Conservation (phyloP, 2,888 invertebrate species). For the Tenodera sinensis region DNA sequence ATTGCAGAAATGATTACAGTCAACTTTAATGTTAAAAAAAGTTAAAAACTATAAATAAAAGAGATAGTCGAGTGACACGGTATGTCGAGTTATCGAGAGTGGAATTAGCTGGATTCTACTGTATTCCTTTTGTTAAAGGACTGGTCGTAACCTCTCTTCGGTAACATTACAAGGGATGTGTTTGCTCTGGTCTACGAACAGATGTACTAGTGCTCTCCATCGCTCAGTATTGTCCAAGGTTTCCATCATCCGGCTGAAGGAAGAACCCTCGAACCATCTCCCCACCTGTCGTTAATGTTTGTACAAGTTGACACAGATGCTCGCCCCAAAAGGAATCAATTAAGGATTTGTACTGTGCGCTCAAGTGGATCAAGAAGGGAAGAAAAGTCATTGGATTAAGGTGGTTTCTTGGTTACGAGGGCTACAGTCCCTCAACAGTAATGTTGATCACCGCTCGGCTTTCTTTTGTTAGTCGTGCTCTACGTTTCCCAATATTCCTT, state of each 20-base stretch:
- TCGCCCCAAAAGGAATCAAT: neutral
- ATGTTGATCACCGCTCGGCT: too few relatives aligned
- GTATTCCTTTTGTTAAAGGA: too few relatives aligned
- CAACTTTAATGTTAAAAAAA: too few relatives aligned
- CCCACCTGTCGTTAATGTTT: neutral
- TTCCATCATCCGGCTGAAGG: neutral
- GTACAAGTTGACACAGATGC: neutral
- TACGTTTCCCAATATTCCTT: too few relatives aligned
- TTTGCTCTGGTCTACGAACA: neutral
- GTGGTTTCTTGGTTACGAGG: neutral
- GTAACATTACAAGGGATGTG: too few relatives aligned
- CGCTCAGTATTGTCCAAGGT: neutral
- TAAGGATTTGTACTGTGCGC: neutral
- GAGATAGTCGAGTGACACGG: too few relatives aligned
- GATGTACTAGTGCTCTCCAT: neutral
- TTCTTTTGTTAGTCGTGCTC: too few relatives aligned
- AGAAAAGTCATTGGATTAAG: neutral
- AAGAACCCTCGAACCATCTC: neutral
- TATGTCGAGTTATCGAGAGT: too few relatives aligned
- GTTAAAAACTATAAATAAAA: too few relatives aligned
- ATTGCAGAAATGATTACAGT: too few relatives aligned
- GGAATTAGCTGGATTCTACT: too few relatives aligned
- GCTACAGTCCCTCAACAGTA: neutral
- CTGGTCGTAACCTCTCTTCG: too few relatives aligned
- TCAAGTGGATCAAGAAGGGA: neutral